phyloP scores from a whole-genome alignment of 2,113 vertebrate genomes.

The Charadrius vociferus region DNA sequence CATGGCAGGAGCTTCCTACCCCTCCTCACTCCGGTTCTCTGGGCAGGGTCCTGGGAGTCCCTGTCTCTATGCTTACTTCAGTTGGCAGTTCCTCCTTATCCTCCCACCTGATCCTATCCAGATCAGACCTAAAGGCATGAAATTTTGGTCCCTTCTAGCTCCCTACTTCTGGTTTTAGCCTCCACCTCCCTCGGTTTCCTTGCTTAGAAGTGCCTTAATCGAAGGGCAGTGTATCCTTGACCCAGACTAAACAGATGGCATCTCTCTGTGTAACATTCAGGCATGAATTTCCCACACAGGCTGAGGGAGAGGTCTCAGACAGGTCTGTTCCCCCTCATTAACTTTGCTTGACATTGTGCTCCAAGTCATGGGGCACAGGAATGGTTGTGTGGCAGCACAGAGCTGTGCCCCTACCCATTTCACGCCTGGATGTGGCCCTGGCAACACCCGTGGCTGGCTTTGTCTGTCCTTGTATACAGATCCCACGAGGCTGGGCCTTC shows the following conservation, averaged over 20 bases:
- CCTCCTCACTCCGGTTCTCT: neutral
- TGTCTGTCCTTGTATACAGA: neutral
- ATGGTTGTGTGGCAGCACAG: neutral
- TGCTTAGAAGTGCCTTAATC: neutral
- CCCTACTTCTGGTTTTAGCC: neutral
- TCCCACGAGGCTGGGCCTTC: neutral
- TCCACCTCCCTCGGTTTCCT: neutral
- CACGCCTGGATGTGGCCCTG: neutral
- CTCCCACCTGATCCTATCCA: neutral
- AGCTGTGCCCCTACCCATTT: neutral
- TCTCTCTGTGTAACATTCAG: neutral
- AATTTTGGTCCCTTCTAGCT: neutral
- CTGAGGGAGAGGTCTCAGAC: constrained; percentile 36
- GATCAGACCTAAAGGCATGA: neutral
- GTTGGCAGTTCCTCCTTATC: neutral
- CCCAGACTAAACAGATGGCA: constrained; percentile 46
- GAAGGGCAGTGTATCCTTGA: constrained; percentile 21
- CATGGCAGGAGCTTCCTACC: neutral
- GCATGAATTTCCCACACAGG: neutral
- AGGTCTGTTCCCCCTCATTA: constrained; percentile 56
- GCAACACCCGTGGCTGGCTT: neutral
- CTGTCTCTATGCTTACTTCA: neutral
- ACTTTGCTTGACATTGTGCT: neutral
- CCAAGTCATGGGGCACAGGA: constrained; percentile 28
- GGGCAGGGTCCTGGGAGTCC: neutral